Evolutionary conservation across 2,113 vertebrate species (phyloP).

Genomic region (Proterorhinus semilunaris): DNA sequence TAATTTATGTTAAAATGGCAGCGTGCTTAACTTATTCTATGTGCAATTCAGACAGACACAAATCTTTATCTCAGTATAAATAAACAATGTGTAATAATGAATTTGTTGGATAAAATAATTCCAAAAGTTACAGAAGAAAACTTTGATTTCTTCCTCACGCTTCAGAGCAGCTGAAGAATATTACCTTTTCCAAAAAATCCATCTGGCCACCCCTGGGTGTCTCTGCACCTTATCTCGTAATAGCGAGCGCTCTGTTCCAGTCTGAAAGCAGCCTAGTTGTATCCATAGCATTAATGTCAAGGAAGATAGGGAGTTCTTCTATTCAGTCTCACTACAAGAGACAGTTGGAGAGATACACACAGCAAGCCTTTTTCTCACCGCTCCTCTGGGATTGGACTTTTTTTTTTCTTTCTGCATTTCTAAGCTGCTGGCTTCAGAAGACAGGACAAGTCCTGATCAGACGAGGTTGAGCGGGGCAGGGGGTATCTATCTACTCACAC

Average conservation of each 20-base stretch:
- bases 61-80: neutral
- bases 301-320: conserved; percentile 54
- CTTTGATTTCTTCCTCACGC: neutral
- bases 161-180: conserved; percentile 15
- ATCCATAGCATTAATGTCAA: conserved; percentile 66
- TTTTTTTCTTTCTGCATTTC: conserved; percentile 59
- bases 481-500: conserved; percentile 37
- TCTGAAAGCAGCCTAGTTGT: conserved; percentile 50
- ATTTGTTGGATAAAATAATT: conserved; percentile 1
- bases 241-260: conserved; percentile 33
- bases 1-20: neutral
- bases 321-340: conserved; percentile 52
- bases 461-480: conserved; percentile 47
- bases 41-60: neutral
- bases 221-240: conserved; percentile 53
- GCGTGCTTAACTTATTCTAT: neutral
- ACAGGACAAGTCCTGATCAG: conserved; percentile 60
- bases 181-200: conserved; percentile 21
- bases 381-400: conserved; percentile 46
- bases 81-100: conserved; percentile 1
- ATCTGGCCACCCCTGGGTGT: conserved; percentile 21
- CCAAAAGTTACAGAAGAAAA: conserved; percentile 2
- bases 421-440: conserved; percentile 67
- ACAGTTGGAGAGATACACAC: conserved; percentile 44
- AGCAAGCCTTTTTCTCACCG: conserved; percentile 48